Base-by-base conservation (phyloP, 2,797 vertebrate genomes). In the Triplophysa bombifrons region DNA sequence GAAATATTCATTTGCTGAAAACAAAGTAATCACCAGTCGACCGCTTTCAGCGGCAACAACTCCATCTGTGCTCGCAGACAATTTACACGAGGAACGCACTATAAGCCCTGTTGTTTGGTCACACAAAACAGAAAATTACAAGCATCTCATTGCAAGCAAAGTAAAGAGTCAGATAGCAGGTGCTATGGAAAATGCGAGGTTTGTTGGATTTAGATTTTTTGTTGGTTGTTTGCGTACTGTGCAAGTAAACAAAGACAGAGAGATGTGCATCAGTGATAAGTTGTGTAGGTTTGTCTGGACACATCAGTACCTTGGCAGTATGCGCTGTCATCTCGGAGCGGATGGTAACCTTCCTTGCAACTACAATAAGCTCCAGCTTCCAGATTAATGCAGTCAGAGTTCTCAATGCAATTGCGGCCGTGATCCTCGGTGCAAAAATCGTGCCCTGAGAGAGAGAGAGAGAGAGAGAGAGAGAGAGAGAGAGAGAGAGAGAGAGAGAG, bases 381-480 rank as follows among this genome's bases (percentile, higher is more conserved):
- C 20, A 96, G 86, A 86, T 94, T 96, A 74, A 92, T 89, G 84
- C 95, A 96, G 60, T 94, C 90, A 0, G 95, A 96, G 85, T 96
- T 94, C 87, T 96, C 95, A 90, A 95, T 87, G 74, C 87, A 88
- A 22, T n/a, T 77, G 48, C 91, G 94, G 72, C 87, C 90, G 81
- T 94, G 93, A 46, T 91, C 93, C 85, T 96, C 94, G 3, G 89
- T 91, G 77, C 95, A 96, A 82, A 96, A 96, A 91, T 96, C 93
- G 86, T 96, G 93, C 69, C 94, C 95, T 96, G 72, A 2, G 20
- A 55, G 11, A 41, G 19, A 79, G 4, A 67, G 14, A 77, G 48
- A 30, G 3, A 30, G 27, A 30, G 3, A 30, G 27, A 30, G 27
- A 30, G 27, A 30, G 27, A 30, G 27, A 27, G 25, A 25, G 25